These are phyloP conservation scores for Hassar affinis DNA, from an alignment of 2,113 vertebrate genomes.

Conservation along the genomic window DNA sequence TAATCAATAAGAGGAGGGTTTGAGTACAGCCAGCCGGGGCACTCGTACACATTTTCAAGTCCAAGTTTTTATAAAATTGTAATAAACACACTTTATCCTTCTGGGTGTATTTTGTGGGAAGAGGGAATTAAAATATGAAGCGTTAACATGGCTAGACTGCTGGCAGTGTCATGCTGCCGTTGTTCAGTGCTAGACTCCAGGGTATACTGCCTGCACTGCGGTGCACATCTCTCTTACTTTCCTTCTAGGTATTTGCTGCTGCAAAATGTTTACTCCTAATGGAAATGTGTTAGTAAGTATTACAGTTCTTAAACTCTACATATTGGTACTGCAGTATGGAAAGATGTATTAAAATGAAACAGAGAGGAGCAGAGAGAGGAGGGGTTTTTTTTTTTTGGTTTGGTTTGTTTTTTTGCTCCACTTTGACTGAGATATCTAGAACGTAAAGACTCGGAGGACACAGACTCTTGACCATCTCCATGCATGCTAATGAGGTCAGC, in stretches of 20 bases:
- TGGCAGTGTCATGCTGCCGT: slow-evolving; percentile 13
- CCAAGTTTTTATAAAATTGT: not conserved
- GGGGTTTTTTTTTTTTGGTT: not conserved
- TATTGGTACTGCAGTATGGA: not conserved
- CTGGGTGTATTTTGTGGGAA: not conserved
- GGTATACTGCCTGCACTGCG: not conserved
- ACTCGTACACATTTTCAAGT: not conserved
- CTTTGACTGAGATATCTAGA: slow-evolving; percentile 3
- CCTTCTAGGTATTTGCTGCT: not conserved
- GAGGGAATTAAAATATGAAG: slow-evolving; percentile 18
- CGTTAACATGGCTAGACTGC: not conserved
- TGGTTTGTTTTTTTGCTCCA: not conserved
- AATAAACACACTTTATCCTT: not conserved
- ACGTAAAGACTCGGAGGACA: not conserved
- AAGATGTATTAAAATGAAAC: not conserved
- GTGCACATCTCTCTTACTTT: slow-evolving; percentile 1
- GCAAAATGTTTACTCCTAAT: not conserved
- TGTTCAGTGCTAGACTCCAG: not conserved
- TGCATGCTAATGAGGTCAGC: slow-evolving; percentile 50
- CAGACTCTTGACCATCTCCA: slow-evolving; percentile 25
- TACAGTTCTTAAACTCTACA: not conserved
- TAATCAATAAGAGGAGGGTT: slow-evolving; percentile 15
- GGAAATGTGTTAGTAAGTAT: not conserved
- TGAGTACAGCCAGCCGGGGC: not conserved
- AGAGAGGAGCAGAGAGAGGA: not conserved